phyloP scores from a whole-genome alignment of 2,888 invertebrate species.

The Pyrrhia umbra region DNA sequence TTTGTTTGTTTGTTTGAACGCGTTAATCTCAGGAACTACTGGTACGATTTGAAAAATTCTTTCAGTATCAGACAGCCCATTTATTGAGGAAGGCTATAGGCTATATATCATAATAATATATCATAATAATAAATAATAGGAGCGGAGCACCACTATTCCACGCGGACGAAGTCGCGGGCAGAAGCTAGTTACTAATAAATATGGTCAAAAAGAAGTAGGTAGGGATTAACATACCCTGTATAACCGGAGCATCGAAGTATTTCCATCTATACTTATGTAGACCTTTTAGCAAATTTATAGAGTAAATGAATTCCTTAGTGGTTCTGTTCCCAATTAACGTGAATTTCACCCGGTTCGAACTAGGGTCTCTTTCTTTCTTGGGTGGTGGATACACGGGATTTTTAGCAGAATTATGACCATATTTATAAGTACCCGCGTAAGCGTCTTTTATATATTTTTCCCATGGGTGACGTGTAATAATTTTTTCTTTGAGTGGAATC shows the following conservation, averaged over 20 bases:
- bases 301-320: conserved; percentile 81
- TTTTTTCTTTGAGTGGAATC: conserved; percentile 59
- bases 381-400: conserved; percentile 79
- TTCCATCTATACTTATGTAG: conserved; percentile 78
- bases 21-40: too few species aligned
- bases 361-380: conserved; percentile 60
- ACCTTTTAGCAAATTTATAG: conserved; percentile 75
- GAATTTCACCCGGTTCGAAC: conserved; percentile 69
- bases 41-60: too few species aligned
- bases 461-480: conserved; percentile 76
- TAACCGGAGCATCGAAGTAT: conserved; percentile 75
- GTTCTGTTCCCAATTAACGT: conserved; percentile 80
- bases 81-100: too few species aligned
- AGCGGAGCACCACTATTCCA: too few species aligned
- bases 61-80: too few species aligned
- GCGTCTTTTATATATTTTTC: conserved; percentile 73
- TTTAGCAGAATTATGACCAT: conserved; percentile 79
- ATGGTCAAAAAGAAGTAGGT: not conserved
- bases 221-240: conserved; percentile 76
- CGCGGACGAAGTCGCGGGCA: too few species aligned
- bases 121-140: too few species aligned
- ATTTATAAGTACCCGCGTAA: conserved; percentile 69
- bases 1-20: too few species aligned
- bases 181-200: too few species aligned
- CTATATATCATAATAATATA: too few species aligned